phyloP scores from a whole-genome alignment of 1,140 invertebrate species.

The Anastrepha obliqua region DNA sequence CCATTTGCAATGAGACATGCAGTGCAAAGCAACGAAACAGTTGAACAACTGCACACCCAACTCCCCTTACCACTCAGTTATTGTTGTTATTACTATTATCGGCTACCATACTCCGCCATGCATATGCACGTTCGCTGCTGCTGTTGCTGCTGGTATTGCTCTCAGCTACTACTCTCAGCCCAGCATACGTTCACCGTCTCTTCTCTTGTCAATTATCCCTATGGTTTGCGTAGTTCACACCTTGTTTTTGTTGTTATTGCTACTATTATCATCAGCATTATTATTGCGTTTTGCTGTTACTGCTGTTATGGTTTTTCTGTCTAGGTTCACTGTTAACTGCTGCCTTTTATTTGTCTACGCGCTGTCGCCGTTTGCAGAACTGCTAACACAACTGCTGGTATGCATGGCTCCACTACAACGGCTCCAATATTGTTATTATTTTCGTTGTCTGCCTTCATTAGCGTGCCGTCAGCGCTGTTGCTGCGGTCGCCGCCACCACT shows the following conservation, averaged over 20 bases:
- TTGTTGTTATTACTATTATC: too few species aligned
- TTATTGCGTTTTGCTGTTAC: not conserved
- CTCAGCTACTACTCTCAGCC: not conserved
- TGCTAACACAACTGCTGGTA: not conserved
- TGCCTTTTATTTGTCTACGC: not conserved
- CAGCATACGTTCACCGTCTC: not conserved
- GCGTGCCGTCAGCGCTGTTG: not conserved
- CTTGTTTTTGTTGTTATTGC: conserved; percentile 27
- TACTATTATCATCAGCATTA: conserved; percentile 23
- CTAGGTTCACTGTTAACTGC: not conserved
- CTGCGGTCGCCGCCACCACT: not conserved
- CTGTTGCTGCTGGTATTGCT: too few species aligned
- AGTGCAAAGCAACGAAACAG: not conserved
- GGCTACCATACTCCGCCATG: too few species aligned
- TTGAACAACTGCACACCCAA: too few species aligned
- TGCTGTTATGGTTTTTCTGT: not conserved
- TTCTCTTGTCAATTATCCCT: not conserved
- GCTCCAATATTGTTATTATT: not conserved
- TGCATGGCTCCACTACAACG: not conserved
- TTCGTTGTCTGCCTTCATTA: not conserved
- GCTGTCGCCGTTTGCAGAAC: not conserved
- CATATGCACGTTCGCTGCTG: too few species aligned
- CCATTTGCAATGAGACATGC: not conserved
- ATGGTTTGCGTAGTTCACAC: conserved; percentile 18
- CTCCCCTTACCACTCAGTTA: too few species aligned